Conservation (phyloP, 92 coral and sea anemone species). For the Epizoanthus scotinus region DNA sequence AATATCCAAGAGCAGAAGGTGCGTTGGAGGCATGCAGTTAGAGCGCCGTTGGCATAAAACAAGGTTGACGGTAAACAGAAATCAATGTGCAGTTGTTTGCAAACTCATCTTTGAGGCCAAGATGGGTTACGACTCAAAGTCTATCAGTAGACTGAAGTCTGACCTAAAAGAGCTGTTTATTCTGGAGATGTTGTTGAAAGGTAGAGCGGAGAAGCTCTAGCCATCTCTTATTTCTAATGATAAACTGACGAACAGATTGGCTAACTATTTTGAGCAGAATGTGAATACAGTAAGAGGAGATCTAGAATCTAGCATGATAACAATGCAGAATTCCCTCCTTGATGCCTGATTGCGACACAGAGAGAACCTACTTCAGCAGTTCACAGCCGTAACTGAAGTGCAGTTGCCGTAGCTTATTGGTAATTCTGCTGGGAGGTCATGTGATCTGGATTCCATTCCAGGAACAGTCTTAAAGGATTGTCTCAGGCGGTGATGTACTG, state of each 20-base stretch:
- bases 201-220: background rate
- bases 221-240: too few species aligned
- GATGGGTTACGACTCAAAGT: background rate
- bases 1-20: background rate
- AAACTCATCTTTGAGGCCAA: background rate
- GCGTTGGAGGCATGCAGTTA: conserved; percentile 3
- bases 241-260: conserved; percentile 32
- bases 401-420: conserved; percentile 20
- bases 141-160: background rate
- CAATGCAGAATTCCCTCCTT: conserved; percentile 22
- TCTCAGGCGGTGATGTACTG: conserved; percentile 5
- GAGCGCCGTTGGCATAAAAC: conserved; percentile 11
- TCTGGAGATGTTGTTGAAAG: background rate
- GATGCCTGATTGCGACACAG: conserved; percentile 22
- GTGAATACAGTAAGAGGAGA: conserved; percentile 20
- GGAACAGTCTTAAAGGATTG: conserved; percentile 29
- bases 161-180: background rate
- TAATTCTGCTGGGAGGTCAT: conserved; percentile 27
- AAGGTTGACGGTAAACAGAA: conserved; percentile 20
- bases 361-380: conserved; percentile 26
- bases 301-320: background rate
- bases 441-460: conserved; percentile 41
- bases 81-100: background rate
- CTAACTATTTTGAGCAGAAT: conserved; percentile 52
- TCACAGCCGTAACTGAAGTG: conserved; percentile 32